These are phyloP conservation scores for Battus philenor DNA, from an alignment of 1,140 invertebrate species.

Conservation along the genomic window DNA sequence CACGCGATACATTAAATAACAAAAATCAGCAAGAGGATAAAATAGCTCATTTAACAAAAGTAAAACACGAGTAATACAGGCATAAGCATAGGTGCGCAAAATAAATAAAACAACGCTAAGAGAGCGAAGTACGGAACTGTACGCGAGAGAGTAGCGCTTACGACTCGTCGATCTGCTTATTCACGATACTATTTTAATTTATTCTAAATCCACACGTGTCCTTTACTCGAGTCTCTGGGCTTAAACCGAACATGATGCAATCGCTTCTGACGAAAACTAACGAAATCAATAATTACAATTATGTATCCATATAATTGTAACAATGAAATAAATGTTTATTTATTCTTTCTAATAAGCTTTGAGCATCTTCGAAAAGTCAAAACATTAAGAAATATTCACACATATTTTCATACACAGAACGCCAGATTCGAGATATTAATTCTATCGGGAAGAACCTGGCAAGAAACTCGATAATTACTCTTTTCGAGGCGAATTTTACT, in stretches of 20 bases:
- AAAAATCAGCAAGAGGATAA: too few species aligned
- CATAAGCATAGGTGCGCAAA: conserved; percentile 30
- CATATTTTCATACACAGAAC: too few species aligned
- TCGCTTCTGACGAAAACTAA: conserved; percentile 11
- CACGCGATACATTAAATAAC: too few species aligned
- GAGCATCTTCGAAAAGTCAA: too few species aligned
- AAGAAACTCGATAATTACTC: too few species aligned
- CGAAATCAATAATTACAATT: conserved; percentile 9
- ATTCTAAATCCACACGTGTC: conserved; percentile 59
- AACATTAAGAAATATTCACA: too few species aligned
- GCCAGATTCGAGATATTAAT: too few species aligned
- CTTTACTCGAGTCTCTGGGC: conserved; percentile 33
- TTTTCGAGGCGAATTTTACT: too few species aligned
- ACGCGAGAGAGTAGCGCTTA: conserved; percentile 26
- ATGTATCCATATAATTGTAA: conserved; percentile 6
- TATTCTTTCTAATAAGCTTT: too few species aligned
- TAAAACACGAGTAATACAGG: conserved; percentile 28
- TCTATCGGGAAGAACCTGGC: too few species aligned
- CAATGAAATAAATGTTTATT: too few species aligned
- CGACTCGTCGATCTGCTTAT: conserved; percentile 47
- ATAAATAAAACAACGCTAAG: conserved; percentile 25
- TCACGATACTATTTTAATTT: conserved; percentile 66
- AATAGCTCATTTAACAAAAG: conserved; percentile 23
- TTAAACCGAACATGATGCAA: conserved; percentile 38
- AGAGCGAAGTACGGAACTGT: conserved; percentile 21